phyloP scores from a whole-genome alignment of 2,888 invertebrate species.

The Phaonia tiefii region DNA sequence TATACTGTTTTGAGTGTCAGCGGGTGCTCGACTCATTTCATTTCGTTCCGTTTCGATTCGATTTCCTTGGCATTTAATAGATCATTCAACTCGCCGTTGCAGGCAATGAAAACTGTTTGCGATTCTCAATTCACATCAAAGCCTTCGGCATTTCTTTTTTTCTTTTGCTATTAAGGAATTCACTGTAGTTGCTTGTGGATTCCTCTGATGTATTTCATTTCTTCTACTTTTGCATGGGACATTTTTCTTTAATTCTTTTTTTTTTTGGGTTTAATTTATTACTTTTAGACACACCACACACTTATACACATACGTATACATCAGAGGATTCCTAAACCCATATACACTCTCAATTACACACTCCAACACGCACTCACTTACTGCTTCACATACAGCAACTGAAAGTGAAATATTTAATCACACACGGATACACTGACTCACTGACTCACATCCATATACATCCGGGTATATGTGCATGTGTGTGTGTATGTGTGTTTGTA shows the following conservation, averaged over 20 bases:
- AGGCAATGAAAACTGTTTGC: background rate
- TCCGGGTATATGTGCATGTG: slow-evolving; percentile 23
- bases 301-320: slow-evolving; percentile 10
- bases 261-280: slow-evolving; percentile 46
- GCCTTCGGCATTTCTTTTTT: background rate
- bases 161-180: background rate
- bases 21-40: background rate
- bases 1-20: slow-evolving; percentile 5
- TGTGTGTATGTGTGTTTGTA: too few species aligned
- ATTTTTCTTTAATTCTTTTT: slow-evolving; percentile 41
- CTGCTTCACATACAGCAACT: slow-evolving; percentile 20
- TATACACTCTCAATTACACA: slow-evolving; percentile 18
- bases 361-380: background rate
- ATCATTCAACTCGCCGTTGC: slow-evolving; percentile 51
- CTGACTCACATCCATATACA: slow-evolving; percentile 27
- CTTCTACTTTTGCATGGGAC: background rate
- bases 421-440: slow-evolving; percentile 28
- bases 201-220: slow-evolving; percentile 13
- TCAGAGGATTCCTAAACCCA: slow-evolving; percentile 17
- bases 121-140: background rate
- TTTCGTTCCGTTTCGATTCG: background rate
- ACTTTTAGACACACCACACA: slow-evolving; percentile 43
- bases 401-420: slow-evolving; percentile 40
- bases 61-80: slow-evolving; percentile 36
- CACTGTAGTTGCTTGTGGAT: slow-evolving; percentile 6